Percentiles rank a stretch among this genome's conserved stretches.
Evolutionary conservation across 2,797 vertebrate species (phyloP).

Genomic region (Chaenodraco wilsoni): DNA sequence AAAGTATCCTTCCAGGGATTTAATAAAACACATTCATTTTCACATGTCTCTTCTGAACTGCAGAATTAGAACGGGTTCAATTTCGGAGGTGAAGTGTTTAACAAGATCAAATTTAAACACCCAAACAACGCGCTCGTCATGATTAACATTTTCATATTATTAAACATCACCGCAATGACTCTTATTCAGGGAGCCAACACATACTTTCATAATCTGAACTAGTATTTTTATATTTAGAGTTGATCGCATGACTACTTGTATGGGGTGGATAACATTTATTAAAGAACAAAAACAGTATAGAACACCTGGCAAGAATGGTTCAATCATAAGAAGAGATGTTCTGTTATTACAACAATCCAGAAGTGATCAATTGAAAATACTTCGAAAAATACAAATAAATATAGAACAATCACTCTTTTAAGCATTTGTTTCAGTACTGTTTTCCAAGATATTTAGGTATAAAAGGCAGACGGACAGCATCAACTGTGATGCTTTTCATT

Average conservation of each 20-base stretch:
- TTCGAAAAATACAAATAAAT: no score
- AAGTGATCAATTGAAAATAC: no score
- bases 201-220: not conserved
- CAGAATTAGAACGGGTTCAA: slow-evolving; percentile 29
- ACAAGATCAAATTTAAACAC: slow-evolving; percentile 36
- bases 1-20: slow-evolving; percentile 26
- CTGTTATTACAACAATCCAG: no score
- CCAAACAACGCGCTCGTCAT: not conserved
- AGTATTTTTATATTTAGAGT: slow-evolving; percentile 8
- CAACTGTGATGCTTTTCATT: no score
- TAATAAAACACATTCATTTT: slow-evolving; percentile 1
- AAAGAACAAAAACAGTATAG: no score
- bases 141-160: slow-evolving; percentile 2
- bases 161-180: not conserved
- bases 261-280: no score
- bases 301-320: no score
- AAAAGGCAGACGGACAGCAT: no score
- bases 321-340: no score
- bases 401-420: no score
- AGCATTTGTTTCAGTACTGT: no score
- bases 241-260: not conserved
- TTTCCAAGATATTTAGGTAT: no score
- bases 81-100: slow-evolving; percentile 37
- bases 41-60: slow-evolving; percentile 18
- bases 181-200: not conserved